Conservation (phyloP, 2,888 invertebrate genomes). For the Dolomedes plantarius region DNA sequence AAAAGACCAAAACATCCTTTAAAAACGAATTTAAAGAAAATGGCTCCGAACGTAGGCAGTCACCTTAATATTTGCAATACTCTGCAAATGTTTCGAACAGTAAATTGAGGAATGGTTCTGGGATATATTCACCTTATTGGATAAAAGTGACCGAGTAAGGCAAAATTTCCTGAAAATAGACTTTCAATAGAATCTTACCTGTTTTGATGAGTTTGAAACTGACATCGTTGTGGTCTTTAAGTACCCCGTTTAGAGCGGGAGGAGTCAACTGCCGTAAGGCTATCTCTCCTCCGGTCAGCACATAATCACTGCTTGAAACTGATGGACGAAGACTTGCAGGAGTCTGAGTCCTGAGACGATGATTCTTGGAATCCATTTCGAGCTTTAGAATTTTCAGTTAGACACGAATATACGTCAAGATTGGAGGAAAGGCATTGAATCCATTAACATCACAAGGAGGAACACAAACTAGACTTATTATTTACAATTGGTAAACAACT, state of each 20-base stretch:
- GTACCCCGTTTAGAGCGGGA: slow-evolving; percentile 27
- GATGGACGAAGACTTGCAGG: slow-evolving; percentile 42
- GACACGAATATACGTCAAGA: not conserved
- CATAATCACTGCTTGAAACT: slow-evolving; percentile 47
- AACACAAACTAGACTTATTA: too few relatives aligned
- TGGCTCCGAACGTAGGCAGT: too few relatives aligned
- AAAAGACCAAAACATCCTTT: too few relatives aligned
- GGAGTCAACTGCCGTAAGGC: slow-evolving; percentile 26
- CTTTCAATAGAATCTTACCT: slow-evolving; percentile 56
- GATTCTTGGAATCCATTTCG: slow-evolving; percentile 53
- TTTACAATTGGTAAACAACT: too few relatives aligned
- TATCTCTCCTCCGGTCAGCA: slow-evolving; percentile 20
- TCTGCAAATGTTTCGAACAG: too few relatives aligned
- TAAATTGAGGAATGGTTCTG: too few relatives aligned
- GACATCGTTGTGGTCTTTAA: slow-evolving; percentile 54
- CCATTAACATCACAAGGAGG: not conserved
- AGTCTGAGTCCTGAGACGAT: slow-evolving; percentile 27
- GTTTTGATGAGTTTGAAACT: slow-evolving; percentile 65
- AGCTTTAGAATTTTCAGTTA: not conserved
- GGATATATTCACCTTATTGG: too few relatives aligned
- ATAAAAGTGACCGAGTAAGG: too few relatives aligned
- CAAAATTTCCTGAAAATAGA: too few relatives aligned
- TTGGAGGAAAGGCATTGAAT: not conserved
- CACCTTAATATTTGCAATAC: too few relatives aligned
- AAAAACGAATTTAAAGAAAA: too few relatives aligned